These are phyloP conservation scores for Bubo bubo DNA, from an alignment of 2,113 vertebrate species.

Conservation along the genomic window DNA sequence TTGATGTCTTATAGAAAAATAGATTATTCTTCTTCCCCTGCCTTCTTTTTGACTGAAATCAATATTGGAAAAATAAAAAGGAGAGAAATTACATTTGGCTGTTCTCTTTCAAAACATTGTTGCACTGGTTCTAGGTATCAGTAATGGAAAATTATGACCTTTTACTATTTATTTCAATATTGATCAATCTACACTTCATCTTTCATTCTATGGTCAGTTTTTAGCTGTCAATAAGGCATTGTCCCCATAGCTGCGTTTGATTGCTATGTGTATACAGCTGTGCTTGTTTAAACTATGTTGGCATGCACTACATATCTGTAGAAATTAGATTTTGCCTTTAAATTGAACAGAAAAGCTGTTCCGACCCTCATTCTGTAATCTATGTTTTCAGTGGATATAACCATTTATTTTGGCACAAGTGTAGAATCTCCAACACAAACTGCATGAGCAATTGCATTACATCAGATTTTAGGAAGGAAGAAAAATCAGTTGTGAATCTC, in stretches of 20 bases:
- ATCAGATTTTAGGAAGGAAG: neutral
- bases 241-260: neutral
- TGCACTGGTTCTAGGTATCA: neutral
- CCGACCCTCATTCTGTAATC: neutral
- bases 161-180: slow-evolving; percentile 13
- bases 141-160: neutral
- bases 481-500: neutral
- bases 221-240: neutral
- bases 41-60: neutral
- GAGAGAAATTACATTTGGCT: neutral
- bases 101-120: neutral
- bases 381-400: neutral
- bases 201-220: neutral
- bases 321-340: slow-evolving; percentile 28
- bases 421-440: neutral
- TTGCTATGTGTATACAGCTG: slow-evolving; percentile 49
- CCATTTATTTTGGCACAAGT: neutral
- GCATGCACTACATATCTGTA: neutral
- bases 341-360: neutral
- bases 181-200: neutral
- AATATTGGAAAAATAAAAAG: slow-evolving; percentile 30
- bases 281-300: neutral
- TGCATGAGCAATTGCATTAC: neutral
- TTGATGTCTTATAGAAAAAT: neutral
- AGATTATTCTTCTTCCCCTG: neutral